phyloP scores from a whole-genome alignment of 2,797 vertebrate genomes.

The Peromyscus attwateri region DNA sequence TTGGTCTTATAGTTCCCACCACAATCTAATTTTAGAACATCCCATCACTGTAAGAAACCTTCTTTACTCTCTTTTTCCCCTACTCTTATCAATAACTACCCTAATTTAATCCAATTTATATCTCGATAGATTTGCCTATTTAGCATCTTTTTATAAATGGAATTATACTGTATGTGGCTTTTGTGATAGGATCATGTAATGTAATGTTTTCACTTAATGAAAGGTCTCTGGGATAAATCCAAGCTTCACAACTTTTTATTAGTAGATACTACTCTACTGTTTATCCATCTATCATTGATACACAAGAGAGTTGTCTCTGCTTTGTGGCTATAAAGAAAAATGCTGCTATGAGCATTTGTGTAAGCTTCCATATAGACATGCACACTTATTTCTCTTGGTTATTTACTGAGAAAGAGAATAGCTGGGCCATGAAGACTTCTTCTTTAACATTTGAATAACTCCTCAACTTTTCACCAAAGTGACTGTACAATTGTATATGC shows the following conservation, averaged over 20 bases:
- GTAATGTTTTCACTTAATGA: conserved; percentile 16
- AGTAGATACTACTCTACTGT: neutral
- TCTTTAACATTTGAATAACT: neutral
- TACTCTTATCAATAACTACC: neutral
- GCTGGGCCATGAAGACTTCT: neutral
- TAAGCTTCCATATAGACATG: neutral
- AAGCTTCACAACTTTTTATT: neutral
- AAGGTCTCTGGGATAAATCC: neutral
- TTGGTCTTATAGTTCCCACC: neutral
- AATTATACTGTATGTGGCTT: neutral
- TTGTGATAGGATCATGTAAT: neutral
- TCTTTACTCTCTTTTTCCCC: rapidly evolving
- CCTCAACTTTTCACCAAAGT: neutral
- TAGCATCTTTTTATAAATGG: neutral
- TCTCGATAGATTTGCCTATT: neutral
- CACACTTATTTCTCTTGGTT: conserved; percentile 33
- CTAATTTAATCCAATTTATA: neutral
- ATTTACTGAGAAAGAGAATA: neutral
- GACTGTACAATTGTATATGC: neutral
- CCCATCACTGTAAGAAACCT: neutral
- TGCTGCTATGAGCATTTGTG: neutral
- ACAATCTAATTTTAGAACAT: conserved; percentile 23
- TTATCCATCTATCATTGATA: neutral
- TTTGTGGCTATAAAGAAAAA: neutral
- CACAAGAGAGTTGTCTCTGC: neutral